phyloP scores from a whole-genome alignment of 2,888 invertebrate genomes.

The Stegana nigrithorax region DNA sequence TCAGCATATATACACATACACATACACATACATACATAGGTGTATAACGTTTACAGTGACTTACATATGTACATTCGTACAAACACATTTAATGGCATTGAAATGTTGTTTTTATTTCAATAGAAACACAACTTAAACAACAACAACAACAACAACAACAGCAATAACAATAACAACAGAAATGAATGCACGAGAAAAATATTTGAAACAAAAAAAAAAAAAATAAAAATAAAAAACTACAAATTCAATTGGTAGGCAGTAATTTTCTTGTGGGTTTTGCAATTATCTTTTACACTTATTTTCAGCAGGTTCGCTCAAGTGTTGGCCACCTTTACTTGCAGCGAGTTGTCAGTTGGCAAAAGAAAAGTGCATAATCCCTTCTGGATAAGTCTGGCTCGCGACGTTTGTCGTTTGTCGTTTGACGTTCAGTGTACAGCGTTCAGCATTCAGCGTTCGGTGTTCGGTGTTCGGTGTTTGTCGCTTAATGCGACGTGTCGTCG shows the following conservation, averaged over 20 bases:
- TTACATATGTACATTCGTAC: slow-evolving; percentile 27
- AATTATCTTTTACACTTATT: slow-evolving; percentile 23
- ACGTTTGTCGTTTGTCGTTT: neutral
- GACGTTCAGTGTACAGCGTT: neutral
- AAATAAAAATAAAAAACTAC: slow-evolving; percentile 3
- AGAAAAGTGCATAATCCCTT: slow-evolving; percentile 20
- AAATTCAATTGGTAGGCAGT: neutral
- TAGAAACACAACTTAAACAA: slow-evolving; percentile 29
- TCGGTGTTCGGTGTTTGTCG: slow-evolving; percentile 1
- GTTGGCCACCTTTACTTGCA: too few species aligned
- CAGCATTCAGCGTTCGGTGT: neutral
- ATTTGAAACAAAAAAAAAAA: neutral
- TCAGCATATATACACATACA: slow-evolving; percentile 30
- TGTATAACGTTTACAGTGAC: slow-evolving; percentile 11
- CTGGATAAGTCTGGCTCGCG: too few species aligned
- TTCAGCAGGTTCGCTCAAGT: slow-evolving; percentile 28
- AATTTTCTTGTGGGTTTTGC: slow-evolving; percentile 29
- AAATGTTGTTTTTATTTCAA: slow-evolving; percentile 24
- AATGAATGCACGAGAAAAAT: slow-evolving; percentile 15
- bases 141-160: slow-evolving; percentile 2
- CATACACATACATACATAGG: slow-evolving; percentile 32
- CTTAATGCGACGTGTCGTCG: too few species aligned
- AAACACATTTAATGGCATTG: neutral
- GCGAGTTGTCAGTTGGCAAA: too few species aligned
- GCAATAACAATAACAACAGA: slow-evolving; percentile 16